phyloP scores from a whole-genome alignment of 2,113 vertebrate species.

The Megaleporinus macrocephalus region DNA sequence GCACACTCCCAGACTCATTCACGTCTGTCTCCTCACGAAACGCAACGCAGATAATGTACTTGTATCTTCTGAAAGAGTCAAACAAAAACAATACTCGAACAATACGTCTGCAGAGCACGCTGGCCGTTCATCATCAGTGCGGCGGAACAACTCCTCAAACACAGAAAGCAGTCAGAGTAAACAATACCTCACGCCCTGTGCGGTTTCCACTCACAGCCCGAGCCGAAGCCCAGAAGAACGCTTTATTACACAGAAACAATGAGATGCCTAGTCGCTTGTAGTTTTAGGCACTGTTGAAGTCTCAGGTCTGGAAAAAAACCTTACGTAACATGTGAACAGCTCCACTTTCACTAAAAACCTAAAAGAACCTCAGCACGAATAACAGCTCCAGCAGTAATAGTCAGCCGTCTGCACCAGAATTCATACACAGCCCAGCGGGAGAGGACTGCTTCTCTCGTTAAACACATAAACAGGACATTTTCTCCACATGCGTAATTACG shows the following conservation, averaged over 20 bases:
- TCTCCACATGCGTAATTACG: neutral
- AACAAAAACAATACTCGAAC: neutral
- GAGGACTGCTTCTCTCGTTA: neutral
- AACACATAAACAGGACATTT: neutral
- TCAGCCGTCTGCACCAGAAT: neutral
- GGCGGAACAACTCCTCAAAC: neutral
- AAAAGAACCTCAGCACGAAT: neutral
- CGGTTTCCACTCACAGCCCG: neutral
- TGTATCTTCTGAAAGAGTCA: neutral
- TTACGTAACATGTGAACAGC: neutral
- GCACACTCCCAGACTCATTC: slow-evolving; percentile 40
- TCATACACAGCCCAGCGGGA: neutral
- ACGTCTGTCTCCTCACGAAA: neutral
- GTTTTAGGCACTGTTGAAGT: neutral
- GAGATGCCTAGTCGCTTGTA: neutral
- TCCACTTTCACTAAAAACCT: neutral
- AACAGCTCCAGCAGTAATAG: neutral
- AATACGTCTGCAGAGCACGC: neutral
- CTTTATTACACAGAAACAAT: neutral
- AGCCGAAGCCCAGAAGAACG: neutral
- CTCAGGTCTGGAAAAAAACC: neutral
- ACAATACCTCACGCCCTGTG: neutral
- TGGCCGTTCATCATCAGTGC: neutral
- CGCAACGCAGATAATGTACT: neutral
- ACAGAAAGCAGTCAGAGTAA: neutral